These are phyloP conservation scores for Spermophilus dauricus DNA, from an alignment of 2,113 vertebrate species.

Conservation along the genomic window DNA sequence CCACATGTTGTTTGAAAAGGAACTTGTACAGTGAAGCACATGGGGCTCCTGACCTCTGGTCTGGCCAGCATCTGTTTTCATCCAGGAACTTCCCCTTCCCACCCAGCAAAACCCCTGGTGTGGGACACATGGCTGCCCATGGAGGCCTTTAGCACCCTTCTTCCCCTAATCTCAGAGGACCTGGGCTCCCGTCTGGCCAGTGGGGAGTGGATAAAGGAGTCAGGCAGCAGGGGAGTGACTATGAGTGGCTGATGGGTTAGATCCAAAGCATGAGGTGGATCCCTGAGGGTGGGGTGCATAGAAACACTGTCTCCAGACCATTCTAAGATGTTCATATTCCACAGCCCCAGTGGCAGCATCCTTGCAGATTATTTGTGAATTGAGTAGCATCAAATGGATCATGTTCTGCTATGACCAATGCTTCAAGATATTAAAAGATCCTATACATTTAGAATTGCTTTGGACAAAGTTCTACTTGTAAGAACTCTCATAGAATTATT, in stretches of 20 bases:
- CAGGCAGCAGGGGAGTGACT: neutral
- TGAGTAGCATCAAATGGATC: neutral
- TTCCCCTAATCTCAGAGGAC: neutral
- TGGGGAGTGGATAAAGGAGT: neutral
- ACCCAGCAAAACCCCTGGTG: no score
- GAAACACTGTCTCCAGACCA: neutral
- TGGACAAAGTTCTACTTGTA: neutral
- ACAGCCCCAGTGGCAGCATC: neutral
- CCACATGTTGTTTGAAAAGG: neutral
- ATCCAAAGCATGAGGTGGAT: neutral
- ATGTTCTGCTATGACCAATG: neutral
- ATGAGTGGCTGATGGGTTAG: neutral
- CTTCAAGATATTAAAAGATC: slow-evolving; percentile 49
- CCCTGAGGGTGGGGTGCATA: neutral
- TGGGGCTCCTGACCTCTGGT: neutral
- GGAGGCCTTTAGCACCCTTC: neutral
- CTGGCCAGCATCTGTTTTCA: neutral
- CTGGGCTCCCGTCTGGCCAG: neutral
- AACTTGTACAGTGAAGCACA: neutral
- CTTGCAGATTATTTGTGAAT: slow-evolving; percentile 15
- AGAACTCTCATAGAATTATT: neutral
- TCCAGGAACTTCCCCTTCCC: neutral
- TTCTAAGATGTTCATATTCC: neutral
- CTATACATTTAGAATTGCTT: neutral
- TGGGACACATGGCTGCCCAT: neutral